Conservation (phyloP, 2,113 vertebrate genomes). For the Phrynosoma blainvillii region DNA sequence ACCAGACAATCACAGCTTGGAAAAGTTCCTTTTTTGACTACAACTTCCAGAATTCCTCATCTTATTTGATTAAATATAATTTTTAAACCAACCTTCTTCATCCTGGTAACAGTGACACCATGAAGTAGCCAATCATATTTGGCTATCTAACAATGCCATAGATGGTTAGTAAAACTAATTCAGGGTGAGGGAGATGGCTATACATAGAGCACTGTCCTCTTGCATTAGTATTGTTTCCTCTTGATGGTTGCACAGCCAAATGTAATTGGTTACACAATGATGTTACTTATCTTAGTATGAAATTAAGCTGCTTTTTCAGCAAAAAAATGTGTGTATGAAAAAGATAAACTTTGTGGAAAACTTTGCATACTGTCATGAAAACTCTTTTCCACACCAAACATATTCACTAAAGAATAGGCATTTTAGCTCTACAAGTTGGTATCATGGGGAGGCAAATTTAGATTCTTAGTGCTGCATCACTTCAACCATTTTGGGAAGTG, state of each 20-base stretch:
- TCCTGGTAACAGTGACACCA: neutral
- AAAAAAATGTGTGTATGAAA: neutral
- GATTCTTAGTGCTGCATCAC: neutral
- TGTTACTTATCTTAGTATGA: neutral
- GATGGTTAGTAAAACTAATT: neutral
- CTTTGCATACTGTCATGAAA: neutral
- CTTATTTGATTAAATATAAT: neutral
- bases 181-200: neutral
- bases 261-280: neutral
- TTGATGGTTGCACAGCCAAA: neutral
- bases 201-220: neutral
- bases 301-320: neutral
- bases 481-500: slow-evolving; percentile 32
- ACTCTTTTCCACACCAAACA: neutral
- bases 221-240: neutral
- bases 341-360: neutral
- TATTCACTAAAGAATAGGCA: neutral
- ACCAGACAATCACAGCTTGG: too few relatives aligned
- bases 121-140: neutral
- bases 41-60: too few relatives aligned
- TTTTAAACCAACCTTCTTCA: neutral
- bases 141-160: neutral
- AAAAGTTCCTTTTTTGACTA: neutral
- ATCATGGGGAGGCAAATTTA: neutral
- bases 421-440: neutral